Conservation (phyloP, 2,113 vertebrate genomes). For the Atractosteus spatula region DNA sequence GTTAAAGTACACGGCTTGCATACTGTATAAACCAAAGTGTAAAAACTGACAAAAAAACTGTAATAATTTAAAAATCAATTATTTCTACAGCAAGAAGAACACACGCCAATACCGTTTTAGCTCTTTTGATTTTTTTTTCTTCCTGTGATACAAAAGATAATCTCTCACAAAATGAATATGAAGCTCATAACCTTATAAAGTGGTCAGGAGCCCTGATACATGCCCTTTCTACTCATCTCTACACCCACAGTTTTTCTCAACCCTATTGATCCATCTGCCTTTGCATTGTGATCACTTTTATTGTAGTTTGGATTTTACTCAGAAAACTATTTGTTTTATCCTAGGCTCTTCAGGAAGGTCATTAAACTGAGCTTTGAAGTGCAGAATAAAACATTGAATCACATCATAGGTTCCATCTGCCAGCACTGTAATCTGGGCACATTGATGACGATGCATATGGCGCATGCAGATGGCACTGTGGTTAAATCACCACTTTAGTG, state of each 20-base stretch:
- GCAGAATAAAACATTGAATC: slow-evolving; percentile 57
- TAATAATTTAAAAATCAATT: too few species aligned
- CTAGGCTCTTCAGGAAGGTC: slow-evolving; percentile 56
- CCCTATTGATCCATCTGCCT: neutral
- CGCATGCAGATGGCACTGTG: slow-evolving; percentile 48
- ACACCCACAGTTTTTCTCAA: neutral
- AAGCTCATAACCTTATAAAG: too few species aligned
- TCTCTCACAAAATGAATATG: too few species aligned
- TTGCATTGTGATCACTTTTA: slow-evolving; percentile 11
- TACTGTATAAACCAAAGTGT: too few species aligned
- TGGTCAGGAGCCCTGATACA: too few species aligned
- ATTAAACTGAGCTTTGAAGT: slow-evolving; percentile 58
- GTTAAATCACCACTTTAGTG: slow-evolving; percentile 39
- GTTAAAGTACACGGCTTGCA: too few species aligned
- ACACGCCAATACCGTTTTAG: too few species aligned
- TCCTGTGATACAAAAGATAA: too few species aligned
- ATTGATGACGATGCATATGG: slow-evolving; percentile 47
- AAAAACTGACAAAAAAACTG: too few species aligned
- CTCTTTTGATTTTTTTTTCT: too few species aligned
- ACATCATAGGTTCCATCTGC: slow-evolving; percentile 57
- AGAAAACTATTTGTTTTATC: slow-evolving; percentile 51
- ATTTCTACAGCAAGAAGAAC: too few species aligned
- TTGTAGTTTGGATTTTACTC: slow-evolving; percentile 25
- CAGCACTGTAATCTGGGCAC: slow-evolving; percentile 54
- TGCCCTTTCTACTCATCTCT: neutral